Percentiles rank a stretch among this genome's conserved stretches.
phyloP scores from a whole-genome alignment of 2,888 invertebrate species.

The Melikaiella ostensackeni region DNA sequence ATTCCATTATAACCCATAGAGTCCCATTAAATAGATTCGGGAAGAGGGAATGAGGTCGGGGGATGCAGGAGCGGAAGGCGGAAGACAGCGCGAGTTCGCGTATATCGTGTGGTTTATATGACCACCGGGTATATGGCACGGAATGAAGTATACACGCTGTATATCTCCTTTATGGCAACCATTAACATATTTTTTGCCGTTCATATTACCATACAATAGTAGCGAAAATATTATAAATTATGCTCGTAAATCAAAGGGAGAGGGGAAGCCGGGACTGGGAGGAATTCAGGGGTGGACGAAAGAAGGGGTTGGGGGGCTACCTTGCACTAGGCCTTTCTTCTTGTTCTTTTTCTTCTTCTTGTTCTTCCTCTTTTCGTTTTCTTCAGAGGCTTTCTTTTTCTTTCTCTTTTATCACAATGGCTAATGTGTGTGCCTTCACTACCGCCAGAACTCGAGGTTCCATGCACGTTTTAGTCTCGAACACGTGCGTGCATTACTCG shows the following conservation, averaged over 20 bases:
- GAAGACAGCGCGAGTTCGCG: slow-evolving; percentile 28
- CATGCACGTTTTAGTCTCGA: not conserved
- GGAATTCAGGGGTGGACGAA: slow-evolving; percentile 40
- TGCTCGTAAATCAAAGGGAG: slow-evolving; percentile 73
- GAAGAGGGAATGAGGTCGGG: slow-evolving; percentile 33
- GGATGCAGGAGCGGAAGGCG: slow-evolving; percentile 19
- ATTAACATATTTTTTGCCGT: slow-evolving; percentile 76
- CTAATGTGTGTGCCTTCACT: slow-evolving; percentile 14
- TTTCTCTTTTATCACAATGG: slow-evolving; percentile 10
- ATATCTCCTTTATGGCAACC: slow-evolving; percentile 76
- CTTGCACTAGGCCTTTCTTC: slow-evolving; percentile 22
- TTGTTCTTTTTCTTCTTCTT: not conserved
- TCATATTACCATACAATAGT: slow-evolving; percentile 76
- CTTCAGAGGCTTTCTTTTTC: slow-evolving; percentile 8
- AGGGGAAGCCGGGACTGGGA: slow-evolving; percentile 30
- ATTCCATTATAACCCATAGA: slow-evolving; percentile 45
- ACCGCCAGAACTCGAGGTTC: slow-evolving; percentile 4
- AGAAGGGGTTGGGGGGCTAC: slow-evolving; percentile 39
- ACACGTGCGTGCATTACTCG: slow-evolving; percentile 12
- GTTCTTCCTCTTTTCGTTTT: slow-evolving; percentile 9
- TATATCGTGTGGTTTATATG: slow-evolving; percentile 63
- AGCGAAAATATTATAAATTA: slow-evolving; percentile 76
- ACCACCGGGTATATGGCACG: slow-evolving; percentile 70
- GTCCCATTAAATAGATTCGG: slow-evolving; percentile 48
- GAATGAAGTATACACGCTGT: slow-evolving; percentile 73